These are phyloP conservation scores for Leptopilina clavipes DNA, from an alignment of 1,140 invertebrate genomes.

Conservation along the genomic window DNA sequence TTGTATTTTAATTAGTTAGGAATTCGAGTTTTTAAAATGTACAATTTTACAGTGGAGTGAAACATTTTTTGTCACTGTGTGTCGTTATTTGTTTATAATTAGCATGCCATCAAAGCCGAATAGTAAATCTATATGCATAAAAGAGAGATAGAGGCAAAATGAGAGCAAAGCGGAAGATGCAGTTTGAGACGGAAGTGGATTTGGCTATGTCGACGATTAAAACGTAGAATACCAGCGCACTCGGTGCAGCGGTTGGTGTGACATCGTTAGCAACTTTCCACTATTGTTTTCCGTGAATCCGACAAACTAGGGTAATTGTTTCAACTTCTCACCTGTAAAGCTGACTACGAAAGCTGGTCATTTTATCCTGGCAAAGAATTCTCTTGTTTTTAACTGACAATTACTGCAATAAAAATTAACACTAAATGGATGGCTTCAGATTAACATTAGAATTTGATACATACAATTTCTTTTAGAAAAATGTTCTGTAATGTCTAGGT, in stretches of 20 bases:
- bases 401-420: not conserved
- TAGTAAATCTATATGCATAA: not conserved
- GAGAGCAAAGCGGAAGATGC: constrained; percentile 10
- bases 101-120: constrained; percentile 27
- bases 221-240: constrained; percentile 42
- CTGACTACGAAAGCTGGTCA: constrained; percentile 9
- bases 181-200: constrained; percentile 42
- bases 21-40: not conserved
- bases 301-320: constrained; percentile 68
- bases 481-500: too few relatives aligned
- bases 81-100: constrained; percentile 61
- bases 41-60: constrained; percentile 34
- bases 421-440: not conserved
- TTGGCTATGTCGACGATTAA: constrained; percentile 58
- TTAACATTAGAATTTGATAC: not conserved
- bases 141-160: too few relatives aligned
- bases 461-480: not conserved
- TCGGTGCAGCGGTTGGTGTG: constrained; percentile 47
- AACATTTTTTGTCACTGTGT: constrained; percentile 52
- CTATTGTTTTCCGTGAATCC: constrained; percentile 63
- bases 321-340: constrained; percentile 60
- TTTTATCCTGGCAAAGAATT: not conserved
- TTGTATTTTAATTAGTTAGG: not conserved
- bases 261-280: constrained; percentile 65
- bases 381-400: constrained; percentile 4